These are phyloP conservation scores for Acinonyx jubatus DNA, from an alignment of 2,113 vertebrate species.

Conservation along the genomic window DNA sequence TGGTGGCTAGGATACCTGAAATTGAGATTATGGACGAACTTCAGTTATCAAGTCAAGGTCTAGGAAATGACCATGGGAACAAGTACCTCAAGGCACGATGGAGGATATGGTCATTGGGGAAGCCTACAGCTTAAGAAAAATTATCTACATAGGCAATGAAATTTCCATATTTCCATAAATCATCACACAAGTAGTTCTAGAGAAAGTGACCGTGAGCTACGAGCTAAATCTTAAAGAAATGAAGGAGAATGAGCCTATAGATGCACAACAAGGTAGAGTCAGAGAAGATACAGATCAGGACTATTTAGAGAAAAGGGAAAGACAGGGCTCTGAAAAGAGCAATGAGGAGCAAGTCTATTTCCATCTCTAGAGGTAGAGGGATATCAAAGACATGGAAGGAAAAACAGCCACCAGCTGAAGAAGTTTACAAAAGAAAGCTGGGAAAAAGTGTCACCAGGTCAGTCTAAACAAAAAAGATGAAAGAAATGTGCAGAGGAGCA, in stretches of 20 bases:
- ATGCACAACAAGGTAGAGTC: not conserved
- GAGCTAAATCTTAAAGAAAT: constrained; percentile 6
- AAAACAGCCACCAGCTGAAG: not conserved
- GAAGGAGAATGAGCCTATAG: not conserved
- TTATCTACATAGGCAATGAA: not conserved
- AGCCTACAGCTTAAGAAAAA: not conserved
- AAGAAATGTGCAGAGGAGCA: not conserved
- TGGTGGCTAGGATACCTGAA: not conserved
- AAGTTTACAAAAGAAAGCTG: not conserved
- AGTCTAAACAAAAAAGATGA: constrained; percentile 5
- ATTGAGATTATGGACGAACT: not conserved
- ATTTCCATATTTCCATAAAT: not conserved
- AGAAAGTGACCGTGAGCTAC: not conserved
- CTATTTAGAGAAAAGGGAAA: not conserved
- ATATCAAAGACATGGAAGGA: not conserved
- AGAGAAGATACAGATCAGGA: not conserved
- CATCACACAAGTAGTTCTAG: not conserved
- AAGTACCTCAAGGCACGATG: not conserved
- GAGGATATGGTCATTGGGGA: not conserved
- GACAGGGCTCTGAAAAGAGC: not conserved
- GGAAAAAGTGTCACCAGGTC: not conserved
- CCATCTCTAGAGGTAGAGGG: not conserved
- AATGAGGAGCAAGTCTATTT: not conserved
- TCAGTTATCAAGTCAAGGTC: not conserved
- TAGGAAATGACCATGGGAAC: not conserved